phyloP scores from a whole-genome alignment of 2,113 vertebrate genomes.

The Corynorhinus townsendii region DNA sequence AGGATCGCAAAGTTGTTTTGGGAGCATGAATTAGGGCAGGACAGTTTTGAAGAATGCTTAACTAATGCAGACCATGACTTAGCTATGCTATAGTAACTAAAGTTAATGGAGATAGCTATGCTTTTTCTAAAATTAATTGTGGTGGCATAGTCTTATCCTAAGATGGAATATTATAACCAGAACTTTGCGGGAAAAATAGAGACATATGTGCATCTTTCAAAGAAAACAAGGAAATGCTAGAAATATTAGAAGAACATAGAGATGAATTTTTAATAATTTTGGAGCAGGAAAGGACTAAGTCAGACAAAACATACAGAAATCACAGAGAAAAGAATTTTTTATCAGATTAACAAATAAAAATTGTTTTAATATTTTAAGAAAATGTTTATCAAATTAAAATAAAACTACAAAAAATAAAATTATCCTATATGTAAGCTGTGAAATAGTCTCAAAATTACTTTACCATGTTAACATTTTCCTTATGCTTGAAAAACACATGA shows the following conservation, averaged over 20 bases:
- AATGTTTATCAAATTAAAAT: not conserved
- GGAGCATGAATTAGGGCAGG: not conserved
- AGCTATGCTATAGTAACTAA: not conserved
- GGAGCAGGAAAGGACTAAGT: not conserved
- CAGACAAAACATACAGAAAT: not conserved
- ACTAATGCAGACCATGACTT: not conserved
- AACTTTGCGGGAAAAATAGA: not conserved
- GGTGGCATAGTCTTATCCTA: not conserved
- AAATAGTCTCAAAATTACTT: not conserved
- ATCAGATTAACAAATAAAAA: not conserved
- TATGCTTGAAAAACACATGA: not conserved
- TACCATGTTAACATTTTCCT: not conserved
- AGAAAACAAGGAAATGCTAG: not conserved
- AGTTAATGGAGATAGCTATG: not conserved
- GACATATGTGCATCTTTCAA: not conserved
- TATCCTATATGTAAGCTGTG: not conserved
- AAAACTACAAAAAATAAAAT: not conserved
- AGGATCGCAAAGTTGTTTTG: not conserved
- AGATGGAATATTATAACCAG: not conserved
- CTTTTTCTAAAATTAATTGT: constrained; percentile 21
- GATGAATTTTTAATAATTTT: not conserved
- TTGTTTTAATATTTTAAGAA: not conserved
- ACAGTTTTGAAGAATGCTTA: not conserved
- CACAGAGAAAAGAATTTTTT: not conserved
- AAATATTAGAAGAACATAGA: not conserved